phyloP scores from a whole-genome alignment of 2,888 invertebrate genomes.

The Pseudeuparius sepicola region DNA sequence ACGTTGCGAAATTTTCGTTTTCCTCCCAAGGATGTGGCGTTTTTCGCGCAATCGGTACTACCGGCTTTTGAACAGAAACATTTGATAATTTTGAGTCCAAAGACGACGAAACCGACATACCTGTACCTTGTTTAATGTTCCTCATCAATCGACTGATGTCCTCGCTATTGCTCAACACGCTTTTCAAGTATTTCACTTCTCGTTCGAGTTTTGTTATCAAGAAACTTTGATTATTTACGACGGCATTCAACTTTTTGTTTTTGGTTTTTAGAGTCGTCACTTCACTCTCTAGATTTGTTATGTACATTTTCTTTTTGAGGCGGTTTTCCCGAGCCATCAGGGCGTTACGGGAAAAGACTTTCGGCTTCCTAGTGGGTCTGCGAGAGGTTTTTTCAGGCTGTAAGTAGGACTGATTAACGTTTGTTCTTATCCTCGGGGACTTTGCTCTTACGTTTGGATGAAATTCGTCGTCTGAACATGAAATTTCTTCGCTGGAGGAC shows the following conservation, averaged over 20 bases:
- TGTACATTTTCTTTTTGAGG: conserved; percentile 49
- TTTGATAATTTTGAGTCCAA: conserved; percentile 30
- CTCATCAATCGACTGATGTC: conserved; percentile 43
- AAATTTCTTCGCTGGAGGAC: conserved; percentile 1
- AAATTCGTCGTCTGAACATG: conserved; percentile 1
- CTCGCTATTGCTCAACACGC: conserved; percentile 44
- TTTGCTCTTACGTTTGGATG: too few species aligned
- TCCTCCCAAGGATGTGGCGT: conserved; percentile 27
- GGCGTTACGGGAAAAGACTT: conserved; percentile 46
- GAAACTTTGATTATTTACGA: conserved; percentile 41
- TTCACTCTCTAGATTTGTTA: conserved; percentile 46
- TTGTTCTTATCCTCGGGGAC: too few species aligned
- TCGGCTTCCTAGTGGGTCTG: conserved; percentile 31
- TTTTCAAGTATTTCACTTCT: conserved; percentile 47
- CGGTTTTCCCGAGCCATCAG: conserved; percentile 53
- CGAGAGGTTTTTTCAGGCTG: conserved; percentile 19
- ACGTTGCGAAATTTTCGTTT: conserved; percentile 12
- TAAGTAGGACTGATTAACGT: conserved; percentile 5
- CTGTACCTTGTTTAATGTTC: conserved; percentile 37
- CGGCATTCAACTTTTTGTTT: conserved; percentile 41
- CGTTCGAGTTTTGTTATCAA: conserved; percentile 41
- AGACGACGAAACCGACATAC: conserved; percentile 35
- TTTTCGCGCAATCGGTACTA: conserved; percentile 22
- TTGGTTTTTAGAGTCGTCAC: conserved; percentile 38
- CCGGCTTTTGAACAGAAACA: conserved; percentile 25